Evolutionary conservation across 2,797 vertebrate species (phyloP), one percentile per base, ranked within the genome.

Genomic region (Urophycis tenuis): DNA sequence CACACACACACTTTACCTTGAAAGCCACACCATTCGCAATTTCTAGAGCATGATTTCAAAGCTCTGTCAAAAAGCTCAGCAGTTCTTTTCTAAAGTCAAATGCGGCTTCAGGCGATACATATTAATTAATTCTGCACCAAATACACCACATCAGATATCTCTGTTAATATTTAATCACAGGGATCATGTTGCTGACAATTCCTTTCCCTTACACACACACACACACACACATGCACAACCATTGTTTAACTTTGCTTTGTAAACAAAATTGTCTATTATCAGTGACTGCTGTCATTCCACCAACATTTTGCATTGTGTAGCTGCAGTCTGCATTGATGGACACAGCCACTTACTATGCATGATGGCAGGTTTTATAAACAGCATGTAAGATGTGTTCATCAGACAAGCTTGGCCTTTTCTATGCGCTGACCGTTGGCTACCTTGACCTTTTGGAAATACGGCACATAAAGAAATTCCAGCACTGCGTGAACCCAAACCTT

Each of bases 381-480:
- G 34, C 34, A 29, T 72, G 10, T 17, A 36, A 81, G 84, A 76
- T 76, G 83, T 79, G 73, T 83, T 82, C 34, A 71, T 85, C 76
- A 64, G 87, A 88, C 84, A 87, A 81, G 74, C 49, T 75, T 85
- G 77, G 91, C 90, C 91, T 94, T 94, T 90, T 79, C 84, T 64
- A n/a, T n/a, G 81, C 74, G 8, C 73, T 29, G 82, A 84, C 87
- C 79, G 78, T 88, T 88, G 80, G 80, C 82, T 88, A 87, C 87
- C 82, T 80, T 88, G 90, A 92, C 92, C 91, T 85, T 93, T 92
- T 86, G 77, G 83, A 81, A 89, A 87, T 87, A 85, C 81, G 81
- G 10, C 60, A 11, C 60, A 29, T 78, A 30, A 84, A 85, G 81
- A 85, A 80, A 82, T 84, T 82, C 80, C 64, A 30, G 9, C 78